Base-by-base conservation (phyloP, 2,888 invertebrate species). In the Euclidia mi region DNA sequence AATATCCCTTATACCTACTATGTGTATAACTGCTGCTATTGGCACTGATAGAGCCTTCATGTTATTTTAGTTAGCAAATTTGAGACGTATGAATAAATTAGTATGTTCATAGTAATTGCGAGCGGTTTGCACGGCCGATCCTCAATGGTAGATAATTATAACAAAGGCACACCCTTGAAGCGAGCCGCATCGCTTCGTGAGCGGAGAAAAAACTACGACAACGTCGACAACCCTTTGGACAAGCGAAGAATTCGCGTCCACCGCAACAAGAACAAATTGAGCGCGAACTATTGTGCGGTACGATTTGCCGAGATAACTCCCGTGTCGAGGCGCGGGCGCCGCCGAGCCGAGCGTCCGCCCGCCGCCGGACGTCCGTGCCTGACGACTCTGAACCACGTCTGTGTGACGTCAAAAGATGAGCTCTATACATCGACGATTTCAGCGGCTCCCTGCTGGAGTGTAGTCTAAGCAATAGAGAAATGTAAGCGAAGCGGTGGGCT, bases 211-310 rank as follows among this genome's bases (percentile, higher is more conserved):
- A 91, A 91, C 85, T 87, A 89, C 87, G 76, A 88, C 86, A 83
- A 85, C 84, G 58, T 75, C 76, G 76, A 81, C 84, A 85, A 79
- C 87, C 88, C 89, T 88, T 86, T 82, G 86, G 88, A 91, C 89
- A 88, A 91, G 90, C 89, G 81, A 90, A 92, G 93, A 92, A 92
- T 92, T 92, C 86, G 88, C 90, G 78, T 86, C 88, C 88, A 91
- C 88, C 88, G 89, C 92, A 94, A 94, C 88, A 94, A 93, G 92
- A 94, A 90, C 94, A 94, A 93, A 94, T 94, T 93, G 90, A 92
- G 86, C 88, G 88, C 88, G 87, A 91, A 91, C 91, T 91, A 92
- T 94, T 92, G 91, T 91, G 91, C 89, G 88, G 88, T 88, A 90
- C 91, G 94, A 93, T 92, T 92, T 86, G 89, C 89, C 66, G 86